Evolutionary conservation across 2,797 vertebrate species (phyloP), one percentile per base, ranked within the genome.

Genomic region (Mergus octosetaceus): DNA sequence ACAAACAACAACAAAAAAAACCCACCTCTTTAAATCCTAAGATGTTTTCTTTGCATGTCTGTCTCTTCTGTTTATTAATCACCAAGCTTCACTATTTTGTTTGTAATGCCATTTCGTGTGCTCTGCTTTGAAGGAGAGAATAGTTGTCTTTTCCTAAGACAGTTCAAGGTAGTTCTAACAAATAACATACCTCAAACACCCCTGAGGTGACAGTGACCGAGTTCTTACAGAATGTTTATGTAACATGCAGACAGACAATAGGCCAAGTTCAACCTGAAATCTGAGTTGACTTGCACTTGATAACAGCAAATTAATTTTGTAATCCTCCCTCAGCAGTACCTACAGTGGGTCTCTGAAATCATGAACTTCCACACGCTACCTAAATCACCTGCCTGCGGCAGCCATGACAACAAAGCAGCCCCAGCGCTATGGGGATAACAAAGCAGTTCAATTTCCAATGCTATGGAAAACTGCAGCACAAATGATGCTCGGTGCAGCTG

Each of bases 251-350:
- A 73, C 47, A 54, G 74, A 94, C 69, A 95, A 36, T 9, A 91
- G 68, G 39, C 30, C 80, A 70, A 70, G 47, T 64, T 83, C 56
- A 60, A 58, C 81, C 69, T 45, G 85, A 92, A 95, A 77, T 73
- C 78, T 75, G 17, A 64, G 34, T 49, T 76, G 39, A 72, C 17
- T 87, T 71, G 39, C 49, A 83, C n/a, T 83, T 70, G 27, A 69
- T 68, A 90, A 69, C 25, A 79, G 49, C 36, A 86, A 95, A 38
- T 89, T 54, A 82, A 72, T 87, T 34, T 71, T n/a, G n/a, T 91
- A 83, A 78, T 76, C 51, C 16, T 80, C 34, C 45, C 43, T 91
- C 57, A 69, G 61, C 64, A 75, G 36, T 49, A 74, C 30, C 36
- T 49, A 13, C 61, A 76, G 68, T 51, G 47, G 30, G n/a, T 77